Conservation (phyloP, 2,888 invertebrate species). For the Hypomecis atomaria region DNA sequence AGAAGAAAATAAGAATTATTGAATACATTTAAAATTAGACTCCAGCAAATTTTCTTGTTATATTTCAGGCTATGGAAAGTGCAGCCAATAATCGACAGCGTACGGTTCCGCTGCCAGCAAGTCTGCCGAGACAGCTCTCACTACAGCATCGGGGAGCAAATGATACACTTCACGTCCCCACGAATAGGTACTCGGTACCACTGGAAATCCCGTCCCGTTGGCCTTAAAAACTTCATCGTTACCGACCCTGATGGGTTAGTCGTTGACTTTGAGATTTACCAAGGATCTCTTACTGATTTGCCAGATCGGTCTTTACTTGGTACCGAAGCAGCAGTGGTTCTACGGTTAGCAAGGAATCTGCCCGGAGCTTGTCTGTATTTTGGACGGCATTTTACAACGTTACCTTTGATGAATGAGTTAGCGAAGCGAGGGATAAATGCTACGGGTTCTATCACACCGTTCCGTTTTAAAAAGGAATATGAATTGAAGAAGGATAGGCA, state of each 20-base stretch:
- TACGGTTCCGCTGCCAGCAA: slow-evolving; percentile 44
- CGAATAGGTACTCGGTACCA: slow-evolving; percentile 43
- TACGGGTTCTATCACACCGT: slow-evolving; percentile 24
- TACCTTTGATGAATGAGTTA: slow-evolving; percentile 40
- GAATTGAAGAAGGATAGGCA: slow-evolving; percentile 37
- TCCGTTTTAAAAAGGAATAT: slow-evolving; percentile 22
- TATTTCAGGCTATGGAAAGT: slow-evolving; percentile 33
- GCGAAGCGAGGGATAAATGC: slow-evolving; percentile 31
- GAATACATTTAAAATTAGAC: no score
- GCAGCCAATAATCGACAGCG: slow-evolving; percentile 49
- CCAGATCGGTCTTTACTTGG: slow-evolving; percentile 36
- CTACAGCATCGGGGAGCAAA: slow-evolving; percentile 41
- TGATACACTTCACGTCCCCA: slow-evolving; percentile 41
- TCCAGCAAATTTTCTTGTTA: no score
- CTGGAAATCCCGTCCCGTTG: slow-evolving; percentile 53
- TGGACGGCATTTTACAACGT: slow-evolving; percentile 28
- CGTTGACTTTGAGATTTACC: slow-evolving; percentile 47
- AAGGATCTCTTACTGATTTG: slow-evolving; percentile 37
- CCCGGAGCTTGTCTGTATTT: slow-evolving; percentile 28
- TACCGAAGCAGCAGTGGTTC: slow-evolving; percentile 37
- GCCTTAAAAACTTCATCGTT: slow-evolving; percentile 57
- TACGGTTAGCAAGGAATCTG: slow-evolving; percentile 40
- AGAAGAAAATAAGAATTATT: no score
- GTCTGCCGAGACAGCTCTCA: slow-evolving; percentile 37
- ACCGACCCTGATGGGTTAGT: slow-evolving; percentile 44